Base-by-base conservation (phyloP, 1,140 invertebrate species). In the Drosophila sulfurigaster region DNA sequence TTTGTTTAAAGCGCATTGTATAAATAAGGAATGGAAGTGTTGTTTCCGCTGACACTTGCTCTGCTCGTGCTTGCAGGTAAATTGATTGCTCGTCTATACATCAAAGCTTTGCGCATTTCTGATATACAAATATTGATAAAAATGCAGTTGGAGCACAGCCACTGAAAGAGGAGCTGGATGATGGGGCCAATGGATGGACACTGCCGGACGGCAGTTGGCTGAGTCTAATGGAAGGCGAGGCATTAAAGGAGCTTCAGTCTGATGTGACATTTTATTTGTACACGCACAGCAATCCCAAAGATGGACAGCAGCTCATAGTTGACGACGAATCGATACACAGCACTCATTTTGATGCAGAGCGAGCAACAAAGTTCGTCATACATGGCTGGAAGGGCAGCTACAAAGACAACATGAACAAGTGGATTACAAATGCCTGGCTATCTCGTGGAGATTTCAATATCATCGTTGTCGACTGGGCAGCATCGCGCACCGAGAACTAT, bases 391-490 rank as follows among this genome's bases (percentile, higher is more conserved):
- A 63, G 69, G 16, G 80, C 43, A 74, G 15, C 8, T 30, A 66
- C 32, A 45, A 51, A 25, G 25, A 52, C 3, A 5, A 5, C 5
- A 65, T 60, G 43, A 77, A 68, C 32, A 75, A 15, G 3, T 20
- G 68, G 45, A 67, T 73, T n/a, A 46, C 87, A 75, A 43, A 79
- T 81, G 93, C 92, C 4, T 94, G 92, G 73, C 77, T 94, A 0
- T 79, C 71, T 0, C 80, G 79, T 0, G 86, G 78, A 10, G 92
- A 94, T 30, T 91, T 81, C n/a, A 95, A 95, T 59, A 91, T 95
- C 0, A 94, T 95, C 15, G 83, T 93, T 0, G 91, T 94, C 0
- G 94, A 94, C 67, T 95, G 94, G 93, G 63, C 68, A 0, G 85
- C 92, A 13, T 89, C 93, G 2, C 65, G 66, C 1, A 85, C 80